phyloP scores from a whole-genome alignment of 2,113 vertebrate genomes.

The Rhinolophus ferrumequinum region DNA sequence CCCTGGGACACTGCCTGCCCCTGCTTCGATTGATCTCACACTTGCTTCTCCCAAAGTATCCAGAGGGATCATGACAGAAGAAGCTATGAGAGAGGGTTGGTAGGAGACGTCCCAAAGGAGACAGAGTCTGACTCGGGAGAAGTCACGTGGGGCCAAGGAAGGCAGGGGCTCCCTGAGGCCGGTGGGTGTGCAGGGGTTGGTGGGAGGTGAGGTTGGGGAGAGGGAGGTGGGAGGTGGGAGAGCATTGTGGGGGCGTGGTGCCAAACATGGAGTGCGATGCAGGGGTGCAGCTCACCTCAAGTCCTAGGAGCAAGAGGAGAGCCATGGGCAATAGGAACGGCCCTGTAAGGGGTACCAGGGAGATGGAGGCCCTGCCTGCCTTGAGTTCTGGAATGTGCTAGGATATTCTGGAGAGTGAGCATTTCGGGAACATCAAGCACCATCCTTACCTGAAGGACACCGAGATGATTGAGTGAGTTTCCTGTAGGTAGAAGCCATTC shows the following conservation, averaged over 20 bases:
- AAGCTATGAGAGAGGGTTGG: rapidly evolving
- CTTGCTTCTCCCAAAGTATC: neutral
- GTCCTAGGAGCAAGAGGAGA: neutral
- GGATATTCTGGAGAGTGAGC: neutral
- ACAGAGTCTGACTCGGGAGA: neutral
- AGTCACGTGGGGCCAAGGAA: neutral
- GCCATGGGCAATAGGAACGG: neutral
- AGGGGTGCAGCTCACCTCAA: neutral
- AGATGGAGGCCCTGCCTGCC: neutral
- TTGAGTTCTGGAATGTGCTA: neutral
- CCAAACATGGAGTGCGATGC: neutral
- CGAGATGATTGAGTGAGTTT: neutral
- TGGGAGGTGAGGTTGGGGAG: neutral
- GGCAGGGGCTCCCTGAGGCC: neutral
- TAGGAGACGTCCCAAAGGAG: neutral
- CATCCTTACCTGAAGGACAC: neutral
- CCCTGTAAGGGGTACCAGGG: neutral
- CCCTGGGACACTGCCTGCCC: rapidly evolving
- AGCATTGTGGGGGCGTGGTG: too few relatives aligned
- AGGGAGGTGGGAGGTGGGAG: neutral
- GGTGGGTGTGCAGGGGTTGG: neutral
- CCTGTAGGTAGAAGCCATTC: neutral
- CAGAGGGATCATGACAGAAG: neutral
- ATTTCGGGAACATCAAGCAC: neutral
- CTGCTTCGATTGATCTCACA: neutral